Conservation (phyloP, 2,113 vertebrate species). For the Prochilodus magdalenae region DNA sequence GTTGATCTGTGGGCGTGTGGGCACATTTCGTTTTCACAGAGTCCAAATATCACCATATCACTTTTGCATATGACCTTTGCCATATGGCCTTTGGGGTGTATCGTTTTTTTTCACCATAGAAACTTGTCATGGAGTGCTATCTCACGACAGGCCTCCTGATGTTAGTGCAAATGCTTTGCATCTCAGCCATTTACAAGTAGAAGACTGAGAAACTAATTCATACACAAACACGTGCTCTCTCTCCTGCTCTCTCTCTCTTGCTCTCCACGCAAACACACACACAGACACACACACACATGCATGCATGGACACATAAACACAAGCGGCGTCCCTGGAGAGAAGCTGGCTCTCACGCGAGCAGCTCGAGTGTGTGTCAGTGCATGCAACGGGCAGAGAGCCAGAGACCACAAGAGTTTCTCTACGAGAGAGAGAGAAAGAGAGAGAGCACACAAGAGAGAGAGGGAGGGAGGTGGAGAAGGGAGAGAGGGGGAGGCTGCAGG, state of each 20-base stretch:
- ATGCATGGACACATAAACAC: constrained; percentile 34
- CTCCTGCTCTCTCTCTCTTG: constrained; percentile 5
- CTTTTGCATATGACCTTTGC: background rate
- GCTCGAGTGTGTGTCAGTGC: constrained; percentile 43
- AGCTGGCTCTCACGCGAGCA: constrained; percentile 57
- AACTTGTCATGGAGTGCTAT: background rate
- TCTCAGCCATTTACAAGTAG: background rate
- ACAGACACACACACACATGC: constrained; percentile 23
- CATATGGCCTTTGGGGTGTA: background rate
- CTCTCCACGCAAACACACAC: background rate
- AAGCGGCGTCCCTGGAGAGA: constrained; percentile 58
- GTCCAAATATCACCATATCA: constrained; percentile 1
- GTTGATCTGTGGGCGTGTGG: background rate
- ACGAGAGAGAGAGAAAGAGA: background rate
- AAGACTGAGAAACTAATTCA: constrained; percentile 29
- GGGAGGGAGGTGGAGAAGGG: background rate
- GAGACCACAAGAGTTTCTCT: constrained; percentile 43
- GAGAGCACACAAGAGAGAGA: background rate
- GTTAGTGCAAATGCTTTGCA: background rate
- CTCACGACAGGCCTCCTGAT: background rate
- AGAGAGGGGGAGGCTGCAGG: constrained; percentile 67
- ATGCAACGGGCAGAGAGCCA: constrained; percentile 43
- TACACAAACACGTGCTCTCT: constrained; percentile 35
- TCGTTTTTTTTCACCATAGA: background rate
- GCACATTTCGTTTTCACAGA: background rate